Evolutionary conservation across 92 coral and sea anemone genomes (phyloP), one percentile per base, ranked within the genome.

Genomic region (Ricordea florida): DNA sequence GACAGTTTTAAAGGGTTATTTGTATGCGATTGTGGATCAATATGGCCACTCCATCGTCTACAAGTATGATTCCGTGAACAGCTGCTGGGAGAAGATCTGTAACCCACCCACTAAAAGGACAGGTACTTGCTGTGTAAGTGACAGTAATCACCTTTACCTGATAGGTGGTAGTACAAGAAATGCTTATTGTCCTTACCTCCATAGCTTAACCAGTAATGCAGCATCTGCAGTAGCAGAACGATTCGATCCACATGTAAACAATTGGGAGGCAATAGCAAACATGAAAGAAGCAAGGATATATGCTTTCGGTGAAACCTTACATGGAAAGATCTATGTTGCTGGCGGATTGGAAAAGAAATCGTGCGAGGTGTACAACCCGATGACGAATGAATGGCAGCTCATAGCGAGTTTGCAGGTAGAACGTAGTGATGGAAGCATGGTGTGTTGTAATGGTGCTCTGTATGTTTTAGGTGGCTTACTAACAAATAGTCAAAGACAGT

Each of bases 211-310:
- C n/a, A n/a, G n/a, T n/a, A n/a, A n/a, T n/a, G n/a, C n/a, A n/a
- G n/a, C n/a, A n/a, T n/a, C n/a, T n/a, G n/a, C 33, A 7, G 13
- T 20, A 24, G n/a, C 58, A 23, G 14, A 5, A 7, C 25, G 86
- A 13, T 91, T 86, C 63, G 87, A 91, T 47, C 85, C 97, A 10
- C 83, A 79, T 57, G 47, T 49, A 52, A 87, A 91, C 76, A 74
- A 76, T 24, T 91, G 92, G 97, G 81, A 56, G 47, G 56, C 74
- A 21, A 84, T 87, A 26, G 83, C 79, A 36, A 62, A 31, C 43
- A 35, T 81, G 63, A 81, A 61, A 38, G 59, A 71, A 62, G 87
- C 66, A 60, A 40, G 13, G 70, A 10, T 25, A 16, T 11, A 10
- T 51, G 58, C 58, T 26, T 51, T 24, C 28, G 34, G 58, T 23